Evolutionary conservation across 2,113 vertebrate genomes (phyloP), one percentile per base, ranked within the genome.

Genomic region (Pholis gunnellus): DNA sequence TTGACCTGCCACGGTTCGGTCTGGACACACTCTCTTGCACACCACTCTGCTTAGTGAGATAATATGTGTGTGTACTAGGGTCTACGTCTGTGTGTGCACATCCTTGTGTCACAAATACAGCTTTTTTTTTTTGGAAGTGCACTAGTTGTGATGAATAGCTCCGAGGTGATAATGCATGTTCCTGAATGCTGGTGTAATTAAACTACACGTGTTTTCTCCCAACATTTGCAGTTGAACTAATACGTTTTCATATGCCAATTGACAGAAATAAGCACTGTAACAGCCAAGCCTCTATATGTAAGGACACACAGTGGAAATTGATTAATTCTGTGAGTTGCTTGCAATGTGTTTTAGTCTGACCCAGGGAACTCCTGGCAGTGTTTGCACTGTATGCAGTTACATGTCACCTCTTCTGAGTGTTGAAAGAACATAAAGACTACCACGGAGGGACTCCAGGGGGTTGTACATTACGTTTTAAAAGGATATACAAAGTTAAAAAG

Each of bases 141-240:
- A 29, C 22, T 40, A 25, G 38, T 36, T 67, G 63, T 77, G 68
- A 82, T 78, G 52, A 84, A 83, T 77, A 42, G 27, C 73, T 73
- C 48, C 60, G 27, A 79, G 50, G 68, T 76, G 78, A 75, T 83
- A 78, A 80, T 84, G 29, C 67, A 60, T 72, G 68, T 72, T 78
- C 60, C 50, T 72, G 27, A 31, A 25, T 40, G 34, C 48, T 50
- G 72, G 40, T 88, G 66, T 75, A 72, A 83, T 79, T 36, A 78
- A 77, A 70, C 42, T 18, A 22, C 63, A 72, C 27, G 4, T 8
- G 60, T 77, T 31, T n/a, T 11, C 38, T 56, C 3, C n/a, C 50
- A 18, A 14, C 27, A 48, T 72, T 57, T 79, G 72, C 48, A 38
- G 22, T 44, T 9, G 5, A 68, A 68, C 38, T 48, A 56, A 46